A percentile compares a stretch with the other conserved stretches of the same genome.
Conservation (phyloP, 2,113 vertebrate species). For the Corythaeola cristata region DNA sequence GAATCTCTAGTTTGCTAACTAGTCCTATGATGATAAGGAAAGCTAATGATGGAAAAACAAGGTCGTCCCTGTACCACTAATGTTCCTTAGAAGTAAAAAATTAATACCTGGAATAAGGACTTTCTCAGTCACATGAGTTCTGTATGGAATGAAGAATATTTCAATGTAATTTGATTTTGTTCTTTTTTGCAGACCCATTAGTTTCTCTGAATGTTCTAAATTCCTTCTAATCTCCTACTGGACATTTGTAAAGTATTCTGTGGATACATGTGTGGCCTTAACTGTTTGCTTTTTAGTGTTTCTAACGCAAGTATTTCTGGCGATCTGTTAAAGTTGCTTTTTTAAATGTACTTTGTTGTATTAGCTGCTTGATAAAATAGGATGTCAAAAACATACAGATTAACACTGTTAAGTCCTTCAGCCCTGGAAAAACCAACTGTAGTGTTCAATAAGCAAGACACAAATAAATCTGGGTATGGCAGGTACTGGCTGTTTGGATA, state of each 20-base stretch:
- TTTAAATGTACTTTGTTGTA: background rate
- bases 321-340: background rate
- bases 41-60: background rate
- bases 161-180: background rate
- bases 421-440: background rate
- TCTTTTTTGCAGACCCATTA: background rate
- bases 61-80: background rate
- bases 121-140: background rate
- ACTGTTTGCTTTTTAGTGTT: background rate
- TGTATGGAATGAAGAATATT: background rate
- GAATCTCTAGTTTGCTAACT: background rate
- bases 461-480: background rate
- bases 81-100: background rate
- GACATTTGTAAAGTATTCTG: background rate
- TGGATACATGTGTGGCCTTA: background rate
- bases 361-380: constrained; percentile 5
- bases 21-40: background rate
- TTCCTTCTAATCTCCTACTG: background rate
- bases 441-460: background rate
- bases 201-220: background rate
- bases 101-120: background rate
- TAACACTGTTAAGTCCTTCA: background rate
- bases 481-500: background rate
- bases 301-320: background rate
- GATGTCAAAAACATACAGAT: background rate